These are phyloP conservation scores for Cyphomyrmex costatus DNA, from an alignment of 1,140 invertebrate species.

Conservation along the genomic window DNA sequence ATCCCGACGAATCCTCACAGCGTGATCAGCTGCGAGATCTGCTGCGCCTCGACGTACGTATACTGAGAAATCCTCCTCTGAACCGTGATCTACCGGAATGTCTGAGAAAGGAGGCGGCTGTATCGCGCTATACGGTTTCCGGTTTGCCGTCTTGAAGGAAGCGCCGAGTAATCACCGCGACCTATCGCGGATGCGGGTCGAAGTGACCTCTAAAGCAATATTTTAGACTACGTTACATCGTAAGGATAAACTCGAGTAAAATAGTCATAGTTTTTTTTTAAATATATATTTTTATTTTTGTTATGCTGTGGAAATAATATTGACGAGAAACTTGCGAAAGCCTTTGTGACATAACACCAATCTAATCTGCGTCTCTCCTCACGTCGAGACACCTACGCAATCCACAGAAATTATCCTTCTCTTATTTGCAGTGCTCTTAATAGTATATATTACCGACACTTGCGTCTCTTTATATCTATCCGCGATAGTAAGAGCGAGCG, in stretches of 20 bases:
- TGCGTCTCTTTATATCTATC: conserved; percentile 74
- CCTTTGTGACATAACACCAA: conserved; percentile 64
- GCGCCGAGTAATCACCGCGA: not conserved
- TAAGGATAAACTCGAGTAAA: not conserved
- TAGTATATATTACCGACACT: conserved; percentile 72
- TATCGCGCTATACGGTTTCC: conserved; percentile 63
- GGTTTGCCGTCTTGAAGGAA: conserved; percentile 44
- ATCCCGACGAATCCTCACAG: conserved; percentile 66
- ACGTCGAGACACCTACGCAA: conserved; percentile 67
- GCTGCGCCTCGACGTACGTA: conserved; percentile 27
- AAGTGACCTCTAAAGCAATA: not conserved
- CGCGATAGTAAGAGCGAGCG: conserved; percentile 34
- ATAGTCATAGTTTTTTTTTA: too few relatives aligned
- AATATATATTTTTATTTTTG: too few relatives aligned
- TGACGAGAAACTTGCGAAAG: conserved; percentile 46
- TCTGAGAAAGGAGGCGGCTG: conserved; percentile 64
- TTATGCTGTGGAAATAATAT: conserved; percentile 13
- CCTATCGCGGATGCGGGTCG: conserved; percentile 44
- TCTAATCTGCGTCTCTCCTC: conserved; percentile 71
- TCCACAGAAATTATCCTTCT: conserved; percentile 66
- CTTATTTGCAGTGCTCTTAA: conserved; percentile 73
- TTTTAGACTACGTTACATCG: not conserved
- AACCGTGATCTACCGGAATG: conserved; percentile 76
- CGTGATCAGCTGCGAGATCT: conserved; percentile 74
- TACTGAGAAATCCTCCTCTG: conserved; percentile 58